Evolutionary conservation across 2,113 vertebrate genomes (phyloP), one percentile per base, ranked within the genome.

Genomic region (Mesitornis unicolor): DNA sequence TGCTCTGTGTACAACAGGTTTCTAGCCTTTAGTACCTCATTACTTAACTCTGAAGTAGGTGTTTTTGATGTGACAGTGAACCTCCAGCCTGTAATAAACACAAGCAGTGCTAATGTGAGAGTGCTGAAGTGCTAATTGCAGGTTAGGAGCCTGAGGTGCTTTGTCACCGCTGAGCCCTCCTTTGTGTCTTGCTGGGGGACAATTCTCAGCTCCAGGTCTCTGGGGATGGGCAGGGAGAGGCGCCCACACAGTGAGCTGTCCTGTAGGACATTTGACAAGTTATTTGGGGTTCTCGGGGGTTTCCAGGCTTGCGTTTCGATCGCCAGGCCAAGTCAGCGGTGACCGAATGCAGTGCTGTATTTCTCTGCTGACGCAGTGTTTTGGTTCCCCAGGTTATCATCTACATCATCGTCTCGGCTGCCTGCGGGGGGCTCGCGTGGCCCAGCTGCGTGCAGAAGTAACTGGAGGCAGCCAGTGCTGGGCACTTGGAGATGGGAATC

Each of bases 401-500:
- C 95, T 99, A 99, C 94, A 97, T 99, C 87, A 99, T 99, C 33
- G 98, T 99, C 19, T 99, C 99, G 3, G 98, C 93, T 25, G 86
- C 98, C 63, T 99, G 99, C 10, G 99, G 99, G 9, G 99, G 99
- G 48, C 98, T 99, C 50, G 98, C 97, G 16, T 99, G 99, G 99
- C 98, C 98, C 12, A 93, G 9, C 45, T 99, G 99, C 76, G 98
- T 99, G 95, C 96, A 98, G 61, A 98, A 99, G 97, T 99, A 98
- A 97, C 81, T 11, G n/a, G 50, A 74, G 51, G 57, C 92, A 68
- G 64, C 84, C 74, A 59, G 31, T 35, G 79, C 90, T 56, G 83
- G 51, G 81, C 94, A 22, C 88, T 73, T 31, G 91, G 95, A 95
- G 60, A 93, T 59, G 92, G 71, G 63, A 96, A 42, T 93, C 78